Conservation (phyloP, 23 tunicate genomes). For the Trididemnum miniatum region DNA sequence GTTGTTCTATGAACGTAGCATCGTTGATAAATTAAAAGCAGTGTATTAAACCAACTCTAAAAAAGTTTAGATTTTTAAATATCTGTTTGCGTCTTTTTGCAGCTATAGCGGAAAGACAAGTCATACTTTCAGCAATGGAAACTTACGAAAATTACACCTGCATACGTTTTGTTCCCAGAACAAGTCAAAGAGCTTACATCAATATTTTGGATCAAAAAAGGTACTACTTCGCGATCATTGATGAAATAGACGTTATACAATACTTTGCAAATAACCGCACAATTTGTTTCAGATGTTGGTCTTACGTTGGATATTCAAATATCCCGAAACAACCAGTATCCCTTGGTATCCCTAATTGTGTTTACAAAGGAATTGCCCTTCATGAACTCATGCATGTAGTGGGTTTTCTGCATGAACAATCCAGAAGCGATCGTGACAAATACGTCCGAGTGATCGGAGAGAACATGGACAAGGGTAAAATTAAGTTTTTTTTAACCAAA, state of each 20-base stretch:
- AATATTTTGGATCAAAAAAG: conserved; percentile 39
- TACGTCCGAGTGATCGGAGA: conserved; percentile 72
- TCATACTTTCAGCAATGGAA: conserved; percentile 75
- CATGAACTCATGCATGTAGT: conserved; percentile 98
- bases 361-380: conserved; percentile 70
- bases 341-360: conserved; percentile 90
- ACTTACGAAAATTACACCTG: conserved; percentile 73
- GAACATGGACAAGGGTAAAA: conserved; percentile 82
- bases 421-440: conserved; percentile 94
- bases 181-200: conserved; percentile 63
- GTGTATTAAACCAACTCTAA: background rate
- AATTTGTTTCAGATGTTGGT: conserved; percentile 77
- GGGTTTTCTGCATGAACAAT: conserved; percentile 99
- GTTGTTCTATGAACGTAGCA: too few relatives aligned
- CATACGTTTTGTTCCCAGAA: conserved; percentile 78
- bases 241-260: too few relatives aligned
- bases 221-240: background rate
- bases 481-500: too few relatives aligned
- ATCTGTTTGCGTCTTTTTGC: background rate
- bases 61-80: background rate
- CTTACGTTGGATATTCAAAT: conserved; percentile 84
- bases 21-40: too few relatives aligned
- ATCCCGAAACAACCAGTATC: conserved; percentile 79
- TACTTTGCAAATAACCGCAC: too few relatives aligned
- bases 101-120: conserved; percentile 53